phyloP scores from a whole-genome alignment of 1,140 invertebrate species.

The Grapholita molesta region DNA sequence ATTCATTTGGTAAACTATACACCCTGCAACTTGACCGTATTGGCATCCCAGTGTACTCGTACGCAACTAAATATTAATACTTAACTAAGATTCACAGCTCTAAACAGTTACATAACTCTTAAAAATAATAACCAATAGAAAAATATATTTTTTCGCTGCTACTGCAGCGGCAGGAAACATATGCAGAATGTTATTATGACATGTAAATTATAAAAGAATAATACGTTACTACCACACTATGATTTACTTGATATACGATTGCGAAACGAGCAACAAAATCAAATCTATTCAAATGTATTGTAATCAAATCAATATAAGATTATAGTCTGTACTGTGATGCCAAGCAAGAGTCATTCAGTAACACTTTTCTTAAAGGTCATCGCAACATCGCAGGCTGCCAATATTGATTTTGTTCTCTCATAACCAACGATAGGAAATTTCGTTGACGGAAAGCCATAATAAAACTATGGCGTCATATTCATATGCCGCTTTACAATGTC shows the following conservation, averaged over 20 bases:
- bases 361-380: no score
- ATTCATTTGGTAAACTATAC: no score
- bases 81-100: constrained; percentile 16
- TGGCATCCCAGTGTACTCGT: neutral
- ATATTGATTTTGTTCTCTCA: no score
- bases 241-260: neutral
- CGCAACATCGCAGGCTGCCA: no score
- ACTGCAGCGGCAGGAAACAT: neutral
- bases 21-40: neutral
- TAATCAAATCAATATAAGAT: neutral
- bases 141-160: neutral
- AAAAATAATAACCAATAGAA: neutral
- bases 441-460: no score
- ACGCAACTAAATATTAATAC: neutral
- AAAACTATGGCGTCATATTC: no score
- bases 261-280: neutral
- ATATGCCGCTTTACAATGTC: no score
- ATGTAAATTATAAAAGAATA: neutral
- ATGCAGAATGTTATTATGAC: neutral
- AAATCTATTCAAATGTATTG: neutral
- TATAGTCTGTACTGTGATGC: neutral
- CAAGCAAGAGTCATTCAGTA: no score
- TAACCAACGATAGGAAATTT: no score
- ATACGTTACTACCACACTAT: neutral
- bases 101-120: constrained; percentile 4